Base-by-base conservation (phyloP, 2,888 invertebrate genomes). In the Plagodis pulveraria region DNA sequence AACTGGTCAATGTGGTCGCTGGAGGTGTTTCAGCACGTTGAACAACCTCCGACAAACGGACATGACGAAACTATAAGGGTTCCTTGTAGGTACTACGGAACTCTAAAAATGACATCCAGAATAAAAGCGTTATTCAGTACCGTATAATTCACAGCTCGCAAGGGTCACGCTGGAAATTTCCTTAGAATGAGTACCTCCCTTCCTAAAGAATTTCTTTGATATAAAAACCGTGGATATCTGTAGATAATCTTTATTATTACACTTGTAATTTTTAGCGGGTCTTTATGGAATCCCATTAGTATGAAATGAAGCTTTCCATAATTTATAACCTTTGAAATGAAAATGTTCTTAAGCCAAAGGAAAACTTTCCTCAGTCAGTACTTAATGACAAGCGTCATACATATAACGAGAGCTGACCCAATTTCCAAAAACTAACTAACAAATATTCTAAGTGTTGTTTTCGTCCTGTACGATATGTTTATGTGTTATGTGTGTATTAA, bases 291-390 rank as follows among this genome's bases (percentile, higher is more conserved):
- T 65, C 62, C 62, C 61, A 64, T 74, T 69, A 66, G 65, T 68
- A 63, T 67, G 70, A 69, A 73, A 75, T 62, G 72, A 73, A 72
- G 67, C 65, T 59, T 65, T 71, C 66, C 70, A 68, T 73, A 76
- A 78, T 77, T 75, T 76, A 77, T 71, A 68, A 58, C 64, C 63
- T 70, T 71, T 70, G 71, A 73, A 77, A 75, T 73, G 61, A 70
- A 70, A 76, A 72, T 70, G 62, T 74, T 71, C 63, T 58, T 52
- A 44, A 65, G 63, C 56, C 51, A 45, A 58, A 58, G 38, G 57
- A 58, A 66, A 68, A 60, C 61, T 67, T 65, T 56, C 51, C 52
- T 59, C 47, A 47, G 47, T 59, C 47, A 47, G 47, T 48, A 41
- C 45, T 40, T 50, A 44, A 56, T 50, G 41, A 46, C 50, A 32